Percentiles rank a stretch among this genome's conserved stretches.
phyloP scores from a whole-genome alignment of 2,797 vertebrate genomes.

The Sebastes oblongus region DNA sequence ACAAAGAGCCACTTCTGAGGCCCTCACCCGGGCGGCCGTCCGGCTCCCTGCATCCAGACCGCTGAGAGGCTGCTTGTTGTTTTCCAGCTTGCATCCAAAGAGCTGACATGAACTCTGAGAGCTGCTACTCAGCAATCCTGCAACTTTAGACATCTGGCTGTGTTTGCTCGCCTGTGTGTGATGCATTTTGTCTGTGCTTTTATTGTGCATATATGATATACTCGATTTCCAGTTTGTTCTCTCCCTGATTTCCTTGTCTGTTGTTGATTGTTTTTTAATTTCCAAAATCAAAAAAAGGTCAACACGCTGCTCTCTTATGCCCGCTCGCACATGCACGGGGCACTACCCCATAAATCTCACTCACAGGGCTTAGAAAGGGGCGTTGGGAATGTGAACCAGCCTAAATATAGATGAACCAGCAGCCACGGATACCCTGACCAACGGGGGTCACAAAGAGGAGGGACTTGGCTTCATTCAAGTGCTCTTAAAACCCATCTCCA shows the following conservation, averaged over 20 bases:
- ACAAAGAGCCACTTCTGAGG: slow-evolving; percentile 73
- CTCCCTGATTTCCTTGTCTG: not conserved
- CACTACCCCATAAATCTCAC: slow-evolving; percentile 78
- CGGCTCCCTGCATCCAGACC: slow-evolving; percentile 50
- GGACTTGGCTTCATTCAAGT: slow-evolving; percentile 62
- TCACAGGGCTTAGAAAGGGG: slow-evolving; percentile 74
- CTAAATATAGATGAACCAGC: slow-evolving; percentile 82
- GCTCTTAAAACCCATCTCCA: slow-evolving; percentile 53
- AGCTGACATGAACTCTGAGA: slow-evolving; percentile 53
- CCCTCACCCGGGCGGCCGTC: slow-evolving; percentile 16
- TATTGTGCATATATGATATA: not conserved
- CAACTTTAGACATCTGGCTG: slow-evolving; percentile 2
- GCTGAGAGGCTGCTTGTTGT: slow-evolving; percentile 63
- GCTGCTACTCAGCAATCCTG: slow-evolving; percentile 54
- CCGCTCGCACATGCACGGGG: slow-evolving; percentile 50
- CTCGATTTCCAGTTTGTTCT: not conserved
- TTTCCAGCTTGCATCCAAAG: slow-evolving; percentile 58
- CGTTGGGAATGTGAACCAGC: slow-evolving; percentile 80
- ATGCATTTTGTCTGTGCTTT: not conserved
- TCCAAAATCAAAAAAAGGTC: slow-evolving; percentile 16
- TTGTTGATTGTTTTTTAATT: not conserved
- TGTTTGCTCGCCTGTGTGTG: slow-evolving; percentile 15
- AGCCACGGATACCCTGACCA: slow-evolving; percentile 79
- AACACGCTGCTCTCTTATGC: slow-evolving; percentile 22
- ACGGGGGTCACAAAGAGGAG: slow-evolving; percentile 67